Evolutionary conservation across 2,888 invertebrate genomes (phyloP), one percentile per base, ranked within the genome.

Genomic region (Drosophila buzzatii): DNA sequence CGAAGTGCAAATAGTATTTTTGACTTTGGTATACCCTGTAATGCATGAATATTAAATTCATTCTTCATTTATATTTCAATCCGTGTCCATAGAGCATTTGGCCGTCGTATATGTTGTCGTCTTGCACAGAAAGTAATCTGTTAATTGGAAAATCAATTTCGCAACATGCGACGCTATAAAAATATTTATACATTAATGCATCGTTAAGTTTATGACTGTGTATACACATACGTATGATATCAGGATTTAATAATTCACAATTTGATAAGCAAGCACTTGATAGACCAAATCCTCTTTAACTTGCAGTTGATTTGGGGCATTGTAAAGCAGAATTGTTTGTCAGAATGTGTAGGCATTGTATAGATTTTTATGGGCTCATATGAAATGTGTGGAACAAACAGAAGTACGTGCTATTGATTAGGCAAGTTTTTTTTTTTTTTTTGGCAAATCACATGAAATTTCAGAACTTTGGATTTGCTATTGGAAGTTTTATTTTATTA

Each of bases 171-270:
- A 42, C 3, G 52, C 44, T 12, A 68, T 73, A 31, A 59, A 61
- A 55, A 52, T 52, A 66, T 59, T 70, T 72, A 57, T 63, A 51
- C 56, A 82, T 80, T 82, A 72, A 70, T 55, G 49, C 49, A 58
- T 66, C 53, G 68, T 75, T 69, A 80, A 42, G 52, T 85, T 78
- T 80, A 82, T 44, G 63, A 53, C 23, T 10, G n/a, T n/a, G 12
- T 12, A n/a, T 5, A 47, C n/a, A 27, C n/a, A 31, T 12, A 51
- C 44, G 51, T 44, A 59, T 53, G 61, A 66, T 79, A 73, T 57
- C 68, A 61, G 60, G 47, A 68, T 44, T 70, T 63, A 49, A 63
- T 53, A 52, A 39, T 63, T 37, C n/a, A 31, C 47, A 58, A 49
- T 52, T 18, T 58, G 73, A 68, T 84, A 79, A 76, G 67, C 65